Evolutionary conservation across 2,113 vertebrate species (phyloP).

Genomic region (Monarcha castaneiventris): DNA sequence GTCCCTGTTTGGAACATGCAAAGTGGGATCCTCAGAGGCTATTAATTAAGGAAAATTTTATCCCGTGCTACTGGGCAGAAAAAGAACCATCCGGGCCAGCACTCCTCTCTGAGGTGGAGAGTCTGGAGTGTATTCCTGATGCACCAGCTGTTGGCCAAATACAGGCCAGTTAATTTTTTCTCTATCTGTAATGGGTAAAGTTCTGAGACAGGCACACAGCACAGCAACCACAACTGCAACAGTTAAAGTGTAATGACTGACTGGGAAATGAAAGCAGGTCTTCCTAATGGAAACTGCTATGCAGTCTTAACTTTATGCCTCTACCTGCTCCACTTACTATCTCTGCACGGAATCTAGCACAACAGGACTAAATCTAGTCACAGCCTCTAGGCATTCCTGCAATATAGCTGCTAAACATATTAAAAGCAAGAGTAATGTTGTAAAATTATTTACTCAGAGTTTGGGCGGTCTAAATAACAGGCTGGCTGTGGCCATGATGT

Average conservation of each 20-base stretch:
- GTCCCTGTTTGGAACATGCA: not conserved
- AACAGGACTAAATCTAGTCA: conserved; percentile 9
- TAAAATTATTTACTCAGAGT: not conserved
- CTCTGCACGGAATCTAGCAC: conserved; percentile 12
- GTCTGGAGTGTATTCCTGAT: not conserved
- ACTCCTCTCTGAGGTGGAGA: not conserved
- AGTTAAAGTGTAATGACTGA: conserved; percentile 22
- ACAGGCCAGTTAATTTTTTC: not conserved
- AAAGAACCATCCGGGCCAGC: not conserved
- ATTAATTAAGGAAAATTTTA: not conserved
- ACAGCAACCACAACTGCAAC: not conserved
- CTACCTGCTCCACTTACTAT: conserved; percentile 22
- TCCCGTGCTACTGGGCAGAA: not conserved
- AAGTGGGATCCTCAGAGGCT: not conserved
- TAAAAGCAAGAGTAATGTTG: not conserved
- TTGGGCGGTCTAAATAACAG: not conserved
- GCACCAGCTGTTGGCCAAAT: not conserved
- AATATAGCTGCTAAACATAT: not conserved
- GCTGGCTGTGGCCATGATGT: not conserved
- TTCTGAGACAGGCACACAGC: not conserved
- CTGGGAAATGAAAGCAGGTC: conserved; percentile 22
- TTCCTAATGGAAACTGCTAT: conserved; percentile 30
- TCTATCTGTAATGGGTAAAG: not conserved
- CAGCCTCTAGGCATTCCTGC: conserved; percentile 1
- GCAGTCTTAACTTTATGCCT: conserved; percentile 49